Conservation (phyloP, 2,888 invertebrate genomes). For the Amiota mariae region DNA sequence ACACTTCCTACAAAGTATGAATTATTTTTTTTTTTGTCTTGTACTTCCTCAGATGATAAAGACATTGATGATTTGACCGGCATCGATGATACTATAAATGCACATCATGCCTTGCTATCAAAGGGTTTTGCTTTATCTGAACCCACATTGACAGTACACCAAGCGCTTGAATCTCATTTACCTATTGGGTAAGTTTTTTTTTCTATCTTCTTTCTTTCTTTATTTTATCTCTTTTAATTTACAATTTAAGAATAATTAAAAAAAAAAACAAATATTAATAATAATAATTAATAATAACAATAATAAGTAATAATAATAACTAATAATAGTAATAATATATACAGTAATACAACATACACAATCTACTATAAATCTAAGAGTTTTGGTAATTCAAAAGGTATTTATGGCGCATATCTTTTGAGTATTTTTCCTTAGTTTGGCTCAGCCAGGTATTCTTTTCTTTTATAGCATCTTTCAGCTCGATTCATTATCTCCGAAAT, state of each 20-base stretch:
- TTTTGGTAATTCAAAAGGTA: constrained; percentile 12
- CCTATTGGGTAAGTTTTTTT: constrained; percentile 82
- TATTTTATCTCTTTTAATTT: constrained; percentile 28
- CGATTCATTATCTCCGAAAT: constrained; percentile 13
- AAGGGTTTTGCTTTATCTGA: constrained; percentile 92
- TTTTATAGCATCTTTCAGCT: constrained; percentile 61
- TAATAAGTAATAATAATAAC: no score
- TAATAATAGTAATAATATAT: not conserved
- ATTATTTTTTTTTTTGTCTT: not conserved
- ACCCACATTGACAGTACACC: constrained; percentile 87
- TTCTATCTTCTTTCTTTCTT: constrained; percentile 52
- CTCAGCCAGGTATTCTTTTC: constrained; percentile 15
- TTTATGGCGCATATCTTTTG: not conserved
- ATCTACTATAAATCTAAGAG: not conserved
- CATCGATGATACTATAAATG: constrained; percentile 78
- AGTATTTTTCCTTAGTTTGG: constrained; percentile 1
- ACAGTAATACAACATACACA: not conserved
- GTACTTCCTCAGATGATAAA: constrained; percentile 76
- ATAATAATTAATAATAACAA: no score
- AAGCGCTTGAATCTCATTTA: constrained; percentile 91
- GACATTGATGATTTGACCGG: constrained; percentile 82
- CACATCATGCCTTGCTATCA: constrained; percentile 82
- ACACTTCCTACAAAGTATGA: not conserved
- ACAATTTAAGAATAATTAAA: not conserved
- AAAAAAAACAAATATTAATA: no score